Evolutionary conservation across 2,113 vertebrate genomes (phyloP).

Genomic region (Upupa epops): DNA sequence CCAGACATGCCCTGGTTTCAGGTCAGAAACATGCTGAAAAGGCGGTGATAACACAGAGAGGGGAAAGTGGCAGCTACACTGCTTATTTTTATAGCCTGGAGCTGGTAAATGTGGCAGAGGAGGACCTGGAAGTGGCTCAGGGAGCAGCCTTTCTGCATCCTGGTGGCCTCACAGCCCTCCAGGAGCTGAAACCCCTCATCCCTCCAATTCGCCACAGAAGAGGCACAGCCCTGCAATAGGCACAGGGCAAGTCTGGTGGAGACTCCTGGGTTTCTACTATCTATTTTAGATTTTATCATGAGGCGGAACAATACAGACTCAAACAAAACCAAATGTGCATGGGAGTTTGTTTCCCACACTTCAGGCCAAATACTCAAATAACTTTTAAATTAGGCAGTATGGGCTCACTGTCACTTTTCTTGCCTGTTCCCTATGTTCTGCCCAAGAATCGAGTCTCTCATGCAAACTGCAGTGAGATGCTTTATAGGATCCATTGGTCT

Average conservation of each 20-base stretch:
- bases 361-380: neutral
- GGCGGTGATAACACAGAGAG: neutral
- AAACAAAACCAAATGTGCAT: neutral
- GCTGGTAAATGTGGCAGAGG: neutral
- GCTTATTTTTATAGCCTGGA: neutral
- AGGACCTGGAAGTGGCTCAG: neutral
- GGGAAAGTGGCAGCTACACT: neutral
- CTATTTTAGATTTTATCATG: neutral
- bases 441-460: neutral
- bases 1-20: neutral
- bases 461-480: neutral
- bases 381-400: neutral
- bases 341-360: neutral
- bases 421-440: neutral
- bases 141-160: neutral
- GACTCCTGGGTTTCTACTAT: neutral
- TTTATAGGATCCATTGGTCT: fast-evolving
- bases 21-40: neutral
- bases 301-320: neutral
- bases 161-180: neutral
- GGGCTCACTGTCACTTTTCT: neutral
- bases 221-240: neutral
- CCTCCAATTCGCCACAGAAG: neutral
- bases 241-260: neutral
- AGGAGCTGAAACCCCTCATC: fast-evolving